These are phyloP conservation scores for Alcis repandata DNA, from an alignment of 2,888 invertebrate species.

Conservation along the genomic window DNA sequence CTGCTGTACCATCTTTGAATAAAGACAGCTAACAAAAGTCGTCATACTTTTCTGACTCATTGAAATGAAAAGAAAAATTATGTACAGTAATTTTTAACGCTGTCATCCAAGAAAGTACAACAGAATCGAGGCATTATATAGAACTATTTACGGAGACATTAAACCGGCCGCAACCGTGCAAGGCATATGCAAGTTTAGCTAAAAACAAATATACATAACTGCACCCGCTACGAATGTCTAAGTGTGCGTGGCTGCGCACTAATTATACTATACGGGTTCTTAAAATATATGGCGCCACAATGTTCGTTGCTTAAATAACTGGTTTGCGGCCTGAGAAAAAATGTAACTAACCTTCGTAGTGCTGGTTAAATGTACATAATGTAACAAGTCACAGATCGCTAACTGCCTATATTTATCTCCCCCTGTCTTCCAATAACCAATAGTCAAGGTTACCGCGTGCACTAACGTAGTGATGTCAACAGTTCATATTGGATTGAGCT, in stretches of 20 bases:
- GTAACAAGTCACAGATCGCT: neutral
- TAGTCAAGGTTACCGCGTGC: constrained; percentile 4
- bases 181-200: too few species aligned
- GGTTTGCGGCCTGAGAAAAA: neutral
- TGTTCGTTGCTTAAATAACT: too few species aligned
- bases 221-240: too few species aligned
- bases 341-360: neutral
- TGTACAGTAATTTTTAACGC: neutral
- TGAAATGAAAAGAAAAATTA: neutral
- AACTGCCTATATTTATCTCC: neutral
- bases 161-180: too few species aligned
- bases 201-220: too few species aligned
- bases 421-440: neutral
- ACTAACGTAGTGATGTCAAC: constrained; percentile 37
- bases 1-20: neutral
- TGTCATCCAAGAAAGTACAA: neutral
- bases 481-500: constrained; percentile 45
- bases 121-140: neutral
- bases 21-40: neutral
- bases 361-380: neutral
- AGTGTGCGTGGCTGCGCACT: too few species aligned
- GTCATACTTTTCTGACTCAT: neutral
- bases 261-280: too few species aligned
- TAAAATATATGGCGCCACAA: too few species aligned
- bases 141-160: too few species aligned